phyloP scores from a whole-genome alignment of 2,888 invertebrate species.

The Synergus laeviventris region DNA sequence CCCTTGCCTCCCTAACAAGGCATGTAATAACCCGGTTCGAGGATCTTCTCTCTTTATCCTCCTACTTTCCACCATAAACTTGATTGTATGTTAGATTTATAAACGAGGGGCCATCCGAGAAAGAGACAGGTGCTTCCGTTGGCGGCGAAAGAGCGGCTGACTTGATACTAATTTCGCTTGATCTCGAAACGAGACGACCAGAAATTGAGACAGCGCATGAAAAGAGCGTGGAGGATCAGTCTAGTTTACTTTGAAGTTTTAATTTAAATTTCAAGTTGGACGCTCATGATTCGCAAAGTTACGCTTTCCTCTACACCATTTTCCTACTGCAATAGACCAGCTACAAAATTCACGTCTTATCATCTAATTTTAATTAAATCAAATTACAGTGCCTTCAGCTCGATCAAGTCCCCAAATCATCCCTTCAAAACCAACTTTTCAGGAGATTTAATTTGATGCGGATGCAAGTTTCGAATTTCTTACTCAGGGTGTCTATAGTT shows the following conservation, averaged over 20 bases:
- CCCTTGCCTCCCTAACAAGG: slow-evolving; percentile 59
- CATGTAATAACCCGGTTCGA: slow-evolving; percentile 47
- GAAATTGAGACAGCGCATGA: slow-evolving; percentile 20
- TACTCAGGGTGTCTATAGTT: not conserved
- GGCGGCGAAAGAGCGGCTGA: slow-evolving; percentile 40
- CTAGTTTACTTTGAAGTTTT: slow-evolving; percentile 34
- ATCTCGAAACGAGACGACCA: slow-evolving; percentile 29
- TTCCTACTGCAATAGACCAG: slow-evolving; percentile 14
- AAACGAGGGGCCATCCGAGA: slow-evolving; percentile 65
- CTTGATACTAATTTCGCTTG: slow-evolving; percentile 39
- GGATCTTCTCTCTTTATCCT: slow-evolving; percentile 44
- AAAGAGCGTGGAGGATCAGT: slow-evolving; percentile 2
- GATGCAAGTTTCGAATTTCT: slow-evolving; percentile 10
- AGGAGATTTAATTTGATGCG: slow-evolving; percentile 8
- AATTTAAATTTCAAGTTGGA: slow-evolving; percentile 20
- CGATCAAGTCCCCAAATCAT: slow-evolving; percentile 24
- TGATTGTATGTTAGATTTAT: slow-evolving; percentile 74
- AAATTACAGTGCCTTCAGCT: slow-evolving; percentile 26
- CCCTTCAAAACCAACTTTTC: slow-evolving; percentile 8
- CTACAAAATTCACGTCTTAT: not conserved
- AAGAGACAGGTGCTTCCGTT: slow-evolving; percentile 52
- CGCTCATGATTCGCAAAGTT: not conserved
- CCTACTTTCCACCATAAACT: slow-evolving; percentile 65
- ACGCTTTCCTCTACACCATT: not conserved
- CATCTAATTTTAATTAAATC: slow-evolving; percentile 30